These are phyloP conservation scores for Gallinago nigripennis DNA, from an alignment of 2,797 vertebrate species.

Conservation along the genomic window DNA sequence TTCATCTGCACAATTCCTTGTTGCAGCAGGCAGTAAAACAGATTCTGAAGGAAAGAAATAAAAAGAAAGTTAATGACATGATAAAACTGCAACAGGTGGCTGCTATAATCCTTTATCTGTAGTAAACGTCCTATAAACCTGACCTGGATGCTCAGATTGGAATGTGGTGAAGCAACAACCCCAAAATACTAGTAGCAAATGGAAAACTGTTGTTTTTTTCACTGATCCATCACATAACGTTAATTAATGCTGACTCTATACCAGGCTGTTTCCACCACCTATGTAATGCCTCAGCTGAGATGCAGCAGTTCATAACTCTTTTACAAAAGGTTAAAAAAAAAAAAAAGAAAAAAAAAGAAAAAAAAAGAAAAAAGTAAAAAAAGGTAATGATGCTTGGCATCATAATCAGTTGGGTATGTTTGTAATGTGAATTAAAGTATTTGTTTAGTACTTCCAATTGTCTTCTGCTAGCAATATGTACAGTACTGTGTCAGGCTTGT, in stretches of 20 bases:
- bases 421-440: slow-evolving; percentile 84
- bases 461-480: slow-evolving; percentile 96
- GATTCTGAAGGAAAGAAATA: background rate
- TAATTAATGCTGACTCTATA: slow-evolving; percentile 55
- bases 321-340: slow-evolving; percentile 9
- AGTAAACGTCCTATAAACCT: background rate
- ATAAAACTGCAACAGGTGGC: background rate
- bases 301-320: slow-evolving; percentile 71
- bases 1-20: background rate
- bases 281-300: slow-evolving; percentile 76
- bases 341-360: slow-evolving; percentile 8
- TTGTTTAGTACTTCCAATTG: slow-evolving; percentile 89
- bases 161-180: background rate
- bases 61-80: background rate
- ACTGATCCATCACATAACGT: slow-evolving; percentile 46
- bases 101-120: background rate
- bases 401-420: slow-evolving; percentile 84
- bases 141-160: background rate
- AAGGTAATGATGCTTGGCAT: slow-evolving; percentile 75
- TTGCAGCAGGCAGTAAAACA: slow-evolving; percentile 9
- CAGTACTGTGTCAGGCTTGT: slow-evolving; percentile 89
- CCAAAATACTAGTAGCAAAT: background rate
- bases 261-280: slow-evolving; percentile 69
- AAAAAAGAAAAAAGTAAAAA: slow-evolving; percentile 50
- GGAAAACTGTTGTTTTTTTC: background rate